Conservation (phyloP, 2,113 vertebrate genomes). For the Caloenas nicobarica region DNA sequence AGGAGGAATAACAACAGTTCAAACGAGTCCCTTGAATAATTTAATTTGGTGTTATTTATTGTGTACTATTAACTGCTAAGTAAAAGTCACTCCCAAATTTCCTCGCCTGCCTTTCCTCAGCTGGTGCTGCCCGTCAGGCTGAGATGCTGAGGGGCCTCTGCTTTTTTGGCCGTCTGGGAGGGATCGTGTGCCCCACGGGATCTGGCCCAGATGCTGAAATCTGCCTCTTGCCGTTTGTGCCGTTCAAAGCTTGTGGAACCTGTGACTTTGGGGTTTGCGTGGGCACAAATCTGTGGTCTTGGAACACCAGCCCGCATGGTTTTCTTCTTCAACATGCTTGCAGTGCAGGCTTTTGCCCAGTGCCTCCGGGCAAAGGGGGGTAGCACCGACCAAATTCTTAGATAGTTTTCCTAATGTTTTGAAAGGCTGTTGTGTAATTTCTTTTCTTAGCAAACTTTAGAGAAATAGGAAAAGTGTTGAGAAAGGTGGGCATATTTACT, state of each 20-base stretch:
- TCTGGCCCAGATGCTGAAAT: background rate
- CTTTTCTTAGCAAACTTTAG: background rate
- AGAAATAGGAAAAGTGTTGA: conserved; percentile 12
- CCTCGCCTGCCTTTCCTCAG: background rate
- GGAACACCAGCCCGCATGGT: too few relatives aligned
- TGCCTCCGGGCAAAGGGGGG: background rate
- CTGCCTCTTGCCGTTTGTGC: background rate
- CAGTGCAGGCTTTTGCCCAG: background rate
- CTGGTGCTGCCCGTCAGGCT: background rate
- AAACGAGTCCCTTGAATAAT: background rate
- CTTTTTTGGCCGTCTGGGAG: background rate
- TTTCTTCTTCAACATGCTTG: background rate
- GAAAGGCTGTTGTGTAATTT: background rate
- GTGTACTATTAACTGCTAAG: background rate
- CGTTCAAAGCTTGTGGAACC: accelerated
- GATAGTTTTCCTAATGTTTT: background rate
- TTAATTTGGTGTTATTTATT: background rate
- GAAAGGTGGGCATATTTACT: conserved; percentile 31
- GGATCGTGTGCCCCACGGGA: background rate
- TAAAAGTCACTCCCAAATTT: background rate
- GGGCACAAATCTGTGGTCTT: too few relatives aligned
- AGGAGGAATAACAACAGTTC: background rate
- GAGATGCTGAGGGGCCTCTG: background rate
- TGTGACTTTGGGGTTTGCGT: background rate
- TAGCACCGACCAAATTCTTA: background rate